Base-by-base conservation (phyloP, 2,888 invertebrate genomes). In the Phalera bucephala region DNA sequence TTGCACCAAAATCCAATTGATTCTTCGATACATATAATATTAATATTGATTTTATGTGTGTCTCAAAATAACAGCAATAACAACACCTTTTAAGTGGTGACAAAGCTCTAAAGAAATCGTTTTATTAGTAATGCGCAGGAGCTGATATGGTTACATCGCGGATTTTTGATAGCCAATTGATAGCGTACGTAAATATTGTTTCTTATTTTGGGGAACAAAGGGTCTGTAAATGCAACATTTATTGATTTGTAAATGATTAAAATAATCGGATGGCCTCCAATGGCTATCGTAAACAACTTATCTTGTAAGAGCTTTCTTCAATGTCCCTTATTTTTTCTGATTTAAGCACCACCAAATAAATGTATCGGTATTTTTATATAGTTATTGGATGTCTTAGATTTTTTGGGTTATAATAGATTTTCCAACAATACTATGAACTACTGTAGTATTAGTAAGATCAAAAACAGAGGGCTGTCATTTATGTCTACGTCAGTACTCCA, bases 21-120 rank as follows among this genome's bases (percentile, higher is more conserved):
- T 52, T 56, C 37, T 57, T 53, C 54, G 58, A 69, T 69, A 61
- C 53, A 69, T 43, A 55, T 52, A 53, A 56, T 58, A 57, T 52
- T 41, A 60, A 58, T 51, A 49, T 36, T 48, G 37, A 45, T 53
- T 63, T 65, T 60, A 69, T 55, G 42, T 41, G 34, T 13, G 10
- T 40, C 15, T 47, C 36, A 23, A 45, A 40, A 44, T 48, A 50
- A 47, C 33, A 37, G 42, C 37, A 39, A 52, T 52, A 57, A 50
- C 35, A 49, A 50, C 49, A 55, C 40, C 40, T 42, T 52, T 53
- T 51, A 53, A 55, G 31, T 48, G 44, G 44, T 41, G 42, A 36
- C 36, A 44, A 37, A 31, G 39, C 31, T 48, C 33, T 60, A 49
- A 54, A 48, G 39, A 45, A 41, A 42, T 40, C 0, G 34, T 46